phyloP scores from a whole-genome alignment of 2,797 vertebrate species.

The Anguilla marmorata region DNA sequence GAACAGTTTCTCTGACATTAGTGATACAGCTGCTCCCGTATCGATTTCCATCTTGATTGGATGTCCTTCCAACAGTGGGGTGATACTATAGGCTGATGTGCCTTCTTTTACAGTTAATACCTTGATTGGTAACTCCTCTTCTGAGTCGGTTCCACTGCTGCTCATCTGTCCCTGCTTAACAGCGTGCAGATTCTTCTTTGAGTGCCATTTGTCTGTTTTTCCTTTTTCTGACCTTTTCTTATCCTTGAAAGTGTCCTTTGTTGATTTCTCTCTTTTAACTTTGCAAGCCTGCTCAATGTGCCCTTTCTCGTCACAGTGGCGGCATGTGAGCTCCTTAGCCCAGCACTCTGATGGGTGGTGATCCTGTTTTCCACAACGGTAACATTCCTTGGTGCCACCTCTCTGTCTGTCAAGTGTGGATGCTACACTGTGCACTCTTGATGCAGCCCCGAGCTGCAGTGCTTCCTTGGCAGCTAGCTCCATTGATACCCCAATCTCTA shows the following conservation, averaged over 20 bases:
- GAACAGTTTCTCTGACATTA: not conserved
- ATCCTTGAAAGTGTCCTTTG: no score
- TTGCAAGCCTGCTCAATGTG: constrained; percentile 18
- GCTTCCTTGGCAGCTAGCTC: not conserved
- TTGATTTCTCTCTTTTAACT: constrained; percentile 4
- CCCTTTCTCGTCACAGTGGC: constrained; percentile 3
- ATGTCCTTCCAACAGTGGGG: constrained; percentile 4
- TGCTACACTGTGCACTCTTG: constrained; percentile 18
- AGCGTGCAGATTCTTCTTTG: not conserved
- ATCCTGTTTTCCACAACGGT: constrained; percentile 19
- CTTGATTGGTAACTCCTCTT: no score
- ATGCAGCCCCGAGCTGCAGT: not conserved
- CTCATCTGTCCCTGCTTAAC: no score
- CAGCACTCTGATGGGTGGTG: constrained; percentile 11
- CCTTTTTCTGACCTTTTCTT: no score
- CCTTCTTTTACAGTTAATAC: no score
- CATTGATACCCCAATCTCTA: not conserved
- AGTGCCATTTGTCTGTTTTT: no score
- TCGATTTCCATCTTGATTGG: constrained; percentile 5
- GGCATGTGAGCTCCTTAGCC: not conserved
- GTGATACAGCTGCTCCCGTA: constrained; percentile 18
- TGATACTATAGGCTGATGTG: no score
- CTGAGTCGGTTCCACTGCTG: no score
- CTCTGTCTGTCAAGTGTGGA: not conserved
- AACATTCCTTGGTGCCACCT: not conserved